Evolutionary conservation across 2,113 vertebrate genomes (phyloP), one percentile per base, ranked within the genome.

Genomic region (Ctenomys sociabilis): DNA sequence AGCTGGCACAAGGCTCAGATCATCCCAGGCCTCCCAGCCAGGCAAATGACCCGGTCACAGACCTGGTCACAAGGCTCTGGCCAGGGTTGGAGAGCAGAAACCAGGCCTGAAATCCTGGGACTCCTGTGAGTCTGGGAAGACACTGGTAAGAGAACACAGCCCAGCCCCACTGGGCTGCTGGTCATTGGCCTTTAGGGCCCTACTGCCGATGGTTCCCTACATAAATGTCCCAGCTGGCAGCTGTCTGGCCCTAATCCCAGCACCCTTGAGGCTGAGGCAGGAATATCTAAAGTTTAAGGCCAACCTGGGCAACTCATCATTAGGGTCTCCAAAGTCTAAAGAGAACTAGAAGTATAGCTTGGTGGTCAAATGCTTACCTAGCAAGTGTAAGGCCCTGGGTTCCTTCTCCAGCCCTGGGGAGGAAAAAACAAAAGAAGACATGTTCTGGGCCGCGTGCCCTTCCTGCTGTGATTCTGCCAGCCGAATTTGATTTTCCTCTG

Each of bases 401-500:
- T 80, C 77, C 7, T 9, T 80, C 45, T 52, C 45, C 45, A 52
- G 28, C 43, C 17, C 75, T 32, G 28, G 6, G 28, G 45, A 30
- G 5, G 11, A 30, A 45, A 77, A 77, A 77, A 45, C 7, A 28
- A 28, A 73, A 32, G 52, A 52, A 4, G 68, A 63, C 81, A 75
- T 19, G 81, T 63, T 85, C 68, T 37, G 7, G 78, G 61, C 45
- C 68, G 11, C 75, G 4, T 12, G 85, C 57, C 89, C 73, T 90
- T 77, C 81, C 77, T 64, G 35, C 88, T 24, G 0, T 4, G 7
- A 0, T 12, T 89, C 63, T 95, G 85, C 85, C 85, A 30, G 19
- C 3, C 81, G 70, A 91, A 80, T 93, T 57, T 6, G 80, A 59
- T 81, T 82, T 84, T 59, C 57, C 91, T 85, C 57, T 77, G 40